Base-by-base conservation (phyloP, 2,113 vertebrate species). In the Antigone vipio region DNA sequence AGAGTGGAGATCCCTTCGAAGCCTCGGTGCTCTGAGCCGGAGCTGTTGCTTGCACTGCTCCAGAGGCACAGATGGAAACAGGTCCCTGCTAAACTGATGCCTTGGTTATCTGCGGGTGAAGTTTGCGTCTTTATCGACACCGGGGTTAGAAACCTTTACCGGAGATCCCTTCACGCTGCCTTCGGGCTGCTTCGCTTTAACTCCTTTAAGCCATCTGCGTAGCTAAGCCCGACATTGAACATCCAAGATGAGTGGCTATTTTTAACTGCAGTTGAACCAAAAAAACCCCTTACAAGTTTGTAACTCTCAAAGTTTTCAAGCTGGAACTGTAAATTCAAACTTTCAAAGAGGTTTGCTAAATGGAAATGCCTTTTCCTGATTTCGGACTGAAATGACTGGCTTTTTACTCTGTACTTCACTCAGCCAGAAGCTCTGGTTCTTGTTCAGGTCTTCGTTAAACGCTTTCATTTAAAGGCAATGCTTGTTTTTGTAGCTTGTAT, bases 11-110 rank as follows among this genome's bases (percentile, higher is more conserved):
- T 35, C 19, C 53, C 5, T 2, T 2, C 24, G 26, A 5, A 18
- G 23, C 40, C 3, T 0, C 1, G 3, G 11, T 7, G 52, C 30
- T 38, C 15, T 38, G 56, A 9, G 15, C 4, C 0, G 5, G 40
- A n/a, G 59, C 30, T 15, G 42, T 24, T 12, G 30, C 45, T 27
- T 40, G 44, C 12, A 3, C 42, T 0, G 4, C 55, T 79, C 47
- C 47, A 38, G 78, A 19, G 77, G 20, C 45, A 12, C 2, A 0
- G 9, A 2, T 7, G 30, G 56, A 15, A 35, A 9, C 3, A 4
- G 0, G 12, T 5, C 38, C 38, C 9, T 7, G 34, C 13, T 9
- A 0, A 72, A 13, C 2, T 2, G 2, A 26, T 35, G 53, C n/a
- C 16, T 27, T 2, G 3, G 23, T 5, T 5, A 4, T 18, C 63